Evolutionary conservation across 2,797 vertebrate species (phyloP).

Genomic region (Cygnus olor): DNA sequence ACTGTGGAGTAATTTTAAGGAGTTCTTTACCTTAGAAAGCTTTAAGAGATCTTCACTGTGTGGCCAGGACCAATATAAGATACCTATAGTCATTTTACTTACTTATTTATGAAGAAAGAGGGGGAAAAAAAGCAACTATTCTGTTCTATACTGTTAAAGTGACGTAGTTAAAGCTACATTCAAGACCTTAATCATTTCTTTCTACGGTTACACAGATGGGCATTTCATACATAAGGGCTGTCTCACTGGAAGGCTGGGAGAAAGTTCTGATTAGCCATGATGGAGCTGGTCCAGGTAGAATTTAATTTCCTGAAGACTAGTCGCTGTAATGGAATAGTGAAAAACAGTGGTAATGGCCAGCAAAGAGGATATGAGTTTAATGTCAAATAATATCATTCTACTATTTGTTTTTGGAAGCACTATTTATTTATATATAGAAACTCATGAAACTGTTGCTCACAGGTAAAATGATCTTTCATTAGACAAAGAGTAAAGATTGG

Average conservation of each 20-base stretch:
- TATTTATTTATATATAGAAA: not conserved
- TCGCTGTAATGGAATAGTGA: not conserved
- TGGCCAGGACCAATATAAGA: not conserved
- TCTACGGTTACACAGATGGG: conserved; percentile 70
- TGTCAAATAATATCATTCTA: not conserved
- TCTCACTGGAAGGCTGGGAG: conserved; percentile 75
- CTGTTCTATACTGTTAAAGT: not conserved
- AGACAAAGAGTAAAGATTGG: not conserved
- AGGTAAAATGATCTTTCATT: not conserved
- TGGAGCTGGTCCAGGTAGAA: conserved; percentile 76
- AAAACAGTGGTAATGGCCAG: not conserved
- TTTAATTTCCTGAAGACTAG: conserved; percentile 27
- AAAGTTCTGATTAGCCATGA: conserved; percentile 78
- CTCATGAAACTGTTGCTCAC: not conserved
- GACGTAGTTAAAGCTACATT: not conserved
- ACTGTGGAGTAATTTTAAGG: not conserved
- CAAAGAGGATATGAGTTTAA: not conserved
- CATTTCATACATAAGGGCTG: conserved; percentile 74
- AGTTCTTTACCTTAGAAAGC: not conserved
- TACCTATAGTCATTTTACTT: not conserved
- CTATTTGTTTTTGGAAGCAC: not conserved
- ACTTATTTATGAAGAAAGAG: not conserved
- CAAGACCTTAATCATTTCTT: not conserved
- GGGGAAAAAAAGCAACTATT: not conserved
- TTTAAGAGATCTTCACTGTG: not conserved